phyloP scores from a whole-genome alignment of 2,888 invertebrate genomes.

The Dynastes maya region DNA sequence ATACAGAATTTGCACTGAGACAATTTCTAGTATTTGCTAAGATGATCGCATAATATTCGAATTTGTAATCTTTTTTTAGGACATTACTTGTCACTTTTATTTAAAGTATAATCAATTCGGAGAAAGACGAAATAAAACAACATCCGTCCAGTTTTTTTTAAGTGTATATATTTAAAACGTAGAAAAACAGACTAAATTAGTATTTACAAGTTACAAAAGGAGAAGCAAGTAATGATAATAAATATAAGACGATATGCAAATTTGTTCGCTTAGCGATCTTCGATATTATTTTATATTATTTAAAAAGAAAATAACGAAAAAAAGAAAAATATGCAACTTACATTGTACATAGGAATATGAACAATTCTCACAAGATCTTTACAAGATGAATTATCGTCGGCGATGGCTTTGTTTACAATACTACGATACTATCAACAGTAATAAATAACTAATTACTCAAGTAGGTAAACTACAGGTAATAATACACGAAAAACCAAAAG shows the following conservation, averaged over 20 bases:
- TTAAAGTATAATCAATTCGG: too few species aligned
- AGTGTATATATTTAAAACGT: slow-evolving; percentile 6
- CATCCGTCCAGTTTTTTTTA: not conserved
- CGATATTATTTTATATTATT: slow-evolving; percentile 10
- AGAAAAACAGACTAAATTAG: slow-evolving; percentile 8
- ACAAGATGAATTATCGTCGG: slow-evolving; percentile 32
- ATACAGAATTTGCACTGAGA: too few species aligned
- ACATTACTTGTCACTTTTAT: too few species aligned
- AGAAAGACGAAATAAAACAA: slow-evolving; percentile 24
- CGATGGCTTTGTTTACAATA: slow-evolving; percentile 50
- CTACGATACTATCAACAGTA: slow-evolving; percentile 50
- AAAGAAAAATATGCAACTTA: slow-evolving; percentile 20
- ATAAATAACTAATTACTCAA: slow-evolving; percentile 49
- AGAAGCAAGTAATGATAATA: slow-evolving; percentile 19
- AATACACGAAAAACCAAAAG: slow-evolving; percentile 25
- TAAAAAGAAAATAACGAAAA: slow-evolving; percentile 9
- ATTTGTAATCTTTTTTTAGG: too few species aligned
- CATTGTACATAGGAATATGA: slow-evolving; percentile 32
- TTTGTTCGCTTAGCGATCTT: slow-evolving; percentile 11
- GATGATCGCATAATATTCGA: too few species aligned
- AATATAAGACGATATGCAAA: slow-evolving; percentile 25
- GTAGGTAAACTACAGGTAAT: slow-evolving; percentile 28
- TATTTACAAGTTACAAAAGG: not conserved
- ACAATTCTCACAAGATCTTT: slow-evolving; percentile 46
- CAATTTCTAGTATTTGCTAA: too few species aligned